Percentiles rank a stretch among this genome's conserved stretches.
phyloP scores from a whole-genome alignment of 1,140 invertebrate species.

The Drosophila bifasciata region DNA sequence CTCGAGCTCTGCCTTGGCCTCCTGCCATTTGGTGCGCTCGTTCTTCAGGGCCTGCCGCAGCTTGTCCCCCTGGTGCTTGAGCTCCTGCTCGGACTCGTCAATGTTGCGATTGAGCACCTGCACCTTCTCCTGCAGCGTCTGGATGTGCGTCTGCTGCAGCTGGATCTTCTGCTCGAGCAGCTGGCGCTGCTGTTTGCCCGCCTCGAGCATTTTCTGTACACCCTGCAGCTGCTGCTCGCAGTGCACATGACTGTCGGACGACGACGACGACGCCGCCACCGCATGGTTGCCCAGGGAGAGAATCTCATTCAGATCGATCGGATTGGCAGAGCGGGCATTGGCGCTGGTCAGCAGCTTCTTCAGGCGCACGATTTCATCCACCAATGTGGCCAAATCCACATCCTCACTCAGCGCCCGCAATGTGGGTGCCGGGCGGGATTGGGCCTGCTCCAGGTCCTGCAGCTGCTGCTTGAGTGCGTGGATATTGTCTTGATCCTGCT shows the following conservation, averaged over 20 bases:
- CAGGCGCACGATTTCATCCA: constrained; percentile 86
- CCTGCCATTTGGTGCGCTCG: constrained; percentile 87
- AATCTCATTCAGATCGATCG: constrained; percentile 85
- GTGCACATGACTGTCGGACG: constrained; percentile 53
- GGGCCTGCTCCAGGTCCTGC: constrained; percentile 58
- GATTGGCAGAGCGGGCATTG: constrained; percentile 85
- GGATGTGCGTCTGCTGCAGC: constrained; percentile 86
- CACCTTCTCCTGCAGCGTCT: constrained; percentile 88
- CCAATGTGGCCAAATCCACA: constrained; percentile 68
- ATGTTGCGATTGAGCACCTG: constrained; percentile 87
- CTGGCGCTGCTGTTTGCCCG: constrained; percentile 43
- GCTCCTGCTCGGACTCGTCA: constrained; percentile 86
- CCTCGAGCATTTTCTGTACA: constrained; percentile 84
- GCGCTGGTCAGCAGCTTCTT: constrained; percentile 85
- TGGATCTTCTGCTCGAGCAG: constrained; percentile 61
- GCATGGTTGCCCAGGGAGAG: constrained; percentile 69
- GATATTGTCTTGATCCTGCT: constrained; percentile 91
- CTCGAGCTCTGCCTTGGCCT: constrained; percentile 85
- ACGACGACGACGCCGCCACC: constrained; percentile 31
- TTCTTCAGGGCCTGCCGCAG: constrained; percentile 83
- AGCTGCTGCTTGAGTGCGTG: constrained; percentile 87
- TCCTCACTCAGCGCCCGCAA: constrained; percentile 36
- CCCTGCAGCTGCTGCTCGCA: constrained; percentile 85
- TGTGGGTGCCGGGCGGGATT: constrained; percentile 7
- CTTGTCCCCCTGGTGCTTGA: constrained; percentile 85